Evolutionary conservation across 2,888 invertebrate species (phyloP).

Genomic region (Itoplectis maculator): DNA sequence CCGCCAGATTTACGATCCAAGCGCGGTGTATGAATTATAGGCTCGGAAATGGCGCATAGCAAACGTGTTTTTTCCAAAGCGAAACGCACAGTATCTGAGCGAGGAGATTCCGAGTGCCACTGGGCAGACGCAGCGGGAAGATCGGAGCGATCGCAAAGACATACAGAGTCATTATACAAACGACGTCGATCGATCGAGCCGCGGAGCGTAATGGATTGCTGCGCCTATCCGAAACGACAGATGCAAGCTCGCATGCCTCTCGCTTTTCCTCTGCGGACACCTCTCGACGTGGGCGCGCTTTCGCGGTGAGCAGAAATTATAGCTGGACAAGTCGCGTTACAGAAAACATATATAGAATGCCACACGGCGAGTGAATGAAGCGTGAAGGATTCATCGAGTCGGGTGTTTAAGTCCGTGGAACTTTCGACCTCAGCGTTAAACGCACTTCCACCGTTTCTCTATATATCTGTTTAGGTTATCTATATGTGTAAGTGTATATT

Average conservation of each 20-base stretch:
- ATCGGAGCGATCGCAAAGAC: constrained; percentile 3
- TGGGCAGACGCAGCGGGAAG: not conserved
- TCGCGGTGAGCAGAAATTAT: constrained; percentile 1
- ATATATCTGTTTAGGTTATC: too few relatives aligned
- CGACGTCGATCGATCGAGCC: constrained; percentile 32
- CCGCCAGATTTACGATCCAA: not conserved
- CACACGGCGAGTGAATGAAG: constrained; percentile 24
- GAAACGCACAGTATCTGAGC: not conserved
- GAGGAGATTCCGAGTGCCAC: not conserved
- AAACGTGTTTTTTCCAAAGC: not conserved
- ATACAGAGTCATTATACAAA: constrained; percentile 24
- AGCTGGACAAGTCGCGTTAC: constrained; percentile 14
- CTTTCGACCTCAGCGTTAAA: not conserved
- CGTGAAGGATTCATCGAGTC: constrained; percentile 23
- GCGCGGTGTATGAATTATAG: not conserved
- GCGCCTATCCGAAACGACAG: constrained; percentile 14
- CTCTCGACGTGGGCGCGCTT: not conserved
- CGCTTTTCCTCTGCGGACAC: too few relatives aligned
- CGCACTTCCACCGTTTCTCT: not conserved
- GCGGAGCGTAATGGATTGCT: constrained; percentile 18
- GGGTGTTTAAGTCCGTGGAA: constrained; percentile 20
- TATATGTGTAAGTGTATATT: too few relatives aligned
- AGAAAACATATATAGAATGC: not conserved
- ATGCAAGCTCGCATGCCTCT: not conserved
- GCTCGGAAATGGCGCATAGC: not conserved